Base-by-base conservation (phyloP, 2,797 vertebrate species). In the Rhinoraja longicauda region DNA sequence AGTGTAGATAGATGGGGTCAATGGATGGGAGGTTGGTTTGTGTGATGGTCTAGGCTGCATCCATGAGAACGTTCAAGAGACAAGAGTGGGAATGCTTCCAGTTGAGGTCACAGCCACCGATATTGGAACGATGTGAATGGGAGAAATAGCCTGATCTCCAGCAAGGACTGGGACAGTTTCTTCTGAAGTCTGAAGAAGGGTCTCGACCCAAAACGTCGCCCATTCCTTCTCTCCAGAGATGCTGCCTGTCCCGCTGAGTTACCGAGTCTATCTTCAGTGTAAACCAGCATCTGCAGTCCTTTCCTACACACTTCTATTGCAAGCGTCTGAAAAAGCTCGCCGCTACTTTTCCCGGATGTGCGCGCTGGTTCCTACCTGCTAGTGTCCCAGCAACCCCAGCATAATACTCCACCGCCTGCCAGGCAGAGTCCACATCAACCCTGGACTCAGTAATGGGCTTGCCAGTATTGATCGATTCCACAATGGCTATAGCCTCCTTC, bases 401-500 rank as follows among this genome's bases (percentile, higher is more conserved):
- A 0, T 97, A 99, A 94, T 98, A 99, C 94, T 99, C 98, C 90
- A 99, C 95, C 94, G 97, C 97, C 94, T 98, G 96, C 96, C 98
- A 97, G 70, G 96, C 98, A 79, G 96, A 95, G 93, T 99, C 98
- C 0, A 99, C 96, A 86, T 99, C 98, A 95, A 97, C 94, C 90
- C 96, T 96, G 70, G 99, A 98, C 95, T 99, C 99, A 1, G 97
- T 97, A 95, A 99, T 96, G 79, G 98, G 98, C 94, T 99, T 99
- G 72, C 99, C 98, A 0, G 99, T 99, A 95, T 99, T 98, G 95
- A 98, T 95, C 70, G 97, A 97, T 95, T 99, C 99, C 94, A 97
- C 93, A 93, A 96, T 94, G 57, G 97, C 97, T 13, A 97, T 96
- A 82, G 96, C 96, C 0, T 96, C 95, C 93, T 92, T 96, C 95